Evolutionary conservation across 2,797 vertebrate species (phyloP), one percentile per base, ranked within the genome.

Genomic region (Columba guinea): DNA sequence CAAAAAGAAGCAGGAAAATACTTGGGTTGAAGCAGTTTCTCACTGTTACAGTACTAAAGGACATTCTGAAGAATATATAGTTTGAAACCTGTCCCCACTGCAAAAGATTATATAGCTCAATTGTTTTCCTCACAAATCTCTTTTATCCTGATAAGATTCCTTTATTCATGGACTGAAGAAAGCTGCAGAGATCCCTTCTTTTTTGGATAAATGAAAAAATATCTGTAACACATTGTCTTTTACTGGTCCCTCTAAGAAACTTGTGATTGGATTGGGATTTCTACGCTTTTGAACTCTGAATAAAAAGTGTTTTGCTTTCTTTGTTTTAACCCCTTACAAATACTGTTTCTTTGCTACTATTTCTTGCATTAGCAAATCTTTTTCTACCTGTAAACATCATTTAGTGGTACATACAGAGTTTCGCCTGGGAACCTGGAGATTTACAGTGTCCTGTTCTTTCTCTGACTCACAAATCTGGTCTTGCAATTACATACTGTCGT

Each of bases 1-100:
- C 24, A 59, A 89, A 77, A 91, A 48, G 70, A 79, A 76, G 56
- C n/a, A 82, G 79, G 68, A 94, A 89, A 90, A 69, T 86, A 78
- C 23, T 62, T 63, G 55, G 11, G 32, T 44, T 89, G 70, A 86
- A 87, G 77, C 84, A 86, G 78, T 87, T 87, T 83, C 55, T 93
- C 52, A 48, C 71, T 53, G 13, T 79, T 87, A 41, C 21, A 13
- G 51, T 82, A 68, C 82, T 86, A 74, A 91, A 93, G 74, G 85
- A 77, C 26, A 5, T 75, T 55, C 51, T n/a, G 44, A 82, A 71
- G 74, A 73, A 91, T 94, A 90, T 52, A 9, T 23, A 30, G 79
- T 73, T 90, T 56, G 67, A 94, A 90, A 34, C 21, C 34, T 91
- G 1, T 89, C 49, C 24, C 53, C 37, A 59, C 52, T 84, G 67